Base-by-base conservation (phyloP, 2,888 invertebrate genomes). In the Leptopilina drosophilae region DNA sequence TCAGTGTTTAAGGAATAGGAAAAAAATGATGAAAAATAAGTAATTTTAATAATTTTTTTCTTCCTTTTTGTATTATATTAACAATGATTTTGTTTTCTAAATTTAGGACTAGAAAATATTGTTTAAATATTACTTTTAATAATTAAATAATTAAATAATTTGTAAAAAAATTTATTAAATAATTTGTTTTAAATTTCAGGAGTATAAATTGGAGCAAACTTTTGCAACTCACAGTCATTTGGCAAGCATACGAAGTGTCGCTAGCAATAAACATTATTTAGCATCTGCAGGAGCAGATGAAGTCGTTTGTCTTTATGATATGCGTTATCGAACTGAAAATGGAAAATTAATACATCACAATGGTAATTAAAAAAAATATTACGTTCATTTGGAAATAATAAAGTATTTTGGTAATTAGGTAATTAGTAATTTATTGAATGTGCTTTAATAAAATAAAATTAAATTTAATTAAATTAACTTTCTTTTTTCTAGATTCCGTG, bases 261-360 rank as follows among this genome's bases (percentile, higher is more conserved):
- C 96, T 0, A 93, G 94, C 9, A 94, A 94, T 14, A 95, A 95
- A 3, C 94, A 94, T 88, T 96, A 95, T 90, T 90, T 98, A 75
- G 98, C 97, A 0, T 97, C 97, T 0, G 98, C 98, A 9, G 96
- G 97, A 76, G 95, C 96, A 1, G 98, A 99, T 92, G 98, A 98
- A 92, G 95, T 96, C 82, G 95, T 98, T 77, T 95, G 96, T 77
- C 93, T 99, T 5, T 97, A 97, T 84, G 96, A 98, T 89, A 94
- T 99, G 93, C 94, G 94, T 83, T 94, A 93, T 0, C 94, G 97
- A 56, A 95, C 94, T 87, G 97, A 98, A 90, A 94, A 95, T 81
- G 97, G 97, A 62, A 95, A 95, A 84, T 92, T 98, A 64, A 95
- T 95, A 88, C 95, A 96, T 83, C 98, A 98, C 88, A 94, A 95